Evolutionary conservation across 1,140 invertebrate species (phyloP), one percentile per base, ranked within the genome.

Genomic region (Diorhabda elongata): DNA sequence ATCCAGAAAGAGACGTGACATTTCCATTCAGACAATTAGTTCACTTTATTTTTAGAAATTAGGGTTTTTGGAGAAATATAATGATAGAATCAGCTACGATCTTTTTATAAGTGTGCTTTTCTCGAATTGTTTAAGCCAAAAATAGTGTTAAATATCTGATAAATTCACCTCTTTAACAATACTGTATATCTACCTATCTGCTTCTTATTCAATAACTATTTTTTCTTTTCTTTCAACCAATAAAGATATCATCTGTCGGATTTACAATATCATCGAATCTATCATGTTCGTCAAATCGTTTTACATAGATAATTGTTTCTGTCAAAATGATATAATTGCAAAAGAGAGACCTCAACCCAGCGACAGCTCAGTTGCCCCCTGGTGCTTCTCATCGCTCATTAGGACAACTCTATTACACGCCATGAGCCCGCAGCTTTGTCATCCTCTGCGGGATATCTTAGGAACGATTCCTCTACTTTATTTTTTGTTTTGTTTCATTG

Each of bases 341-440:
- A 42, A 8, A 7, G 56, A n/a, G 56, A 52, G 47, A 52, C 47
- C n/a, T n/a, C 6, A 4, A 57, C 42, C 9, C 64, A 66, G 64
- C 59, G 64, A 66, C 64, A 66, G 64, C 65, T 44, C 44, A 45
- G 4, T 42, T 62, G 60, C 68, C 59, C 58, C 71, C 71, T 60
- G 60, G 11, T n/a, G 71, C 42, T 69, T 63, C 68, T 67, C 71
- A 72, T 75, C 74, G 72, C 67, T 75, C 74, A 75, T 75, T 75
- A 75, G 71, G 62, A 71, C 69, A 69, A 70, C 72, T 74, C 71
- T 73, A 69, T 68, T 70, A 71, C 71, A 69, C 61, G 71, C 63
- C 59, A 61, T 70, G 66, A 66, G 62, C 70, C 66, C 52, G 63
- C 26, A 26, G 60, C 72, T 68, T 75, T 74, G 71, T 75, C 70